Evolutionary conservation across 2,888 invertebrate species (phyloP), one percentile per base, ranked within the genome.

Genomic region (Elegia similella): DNA sequence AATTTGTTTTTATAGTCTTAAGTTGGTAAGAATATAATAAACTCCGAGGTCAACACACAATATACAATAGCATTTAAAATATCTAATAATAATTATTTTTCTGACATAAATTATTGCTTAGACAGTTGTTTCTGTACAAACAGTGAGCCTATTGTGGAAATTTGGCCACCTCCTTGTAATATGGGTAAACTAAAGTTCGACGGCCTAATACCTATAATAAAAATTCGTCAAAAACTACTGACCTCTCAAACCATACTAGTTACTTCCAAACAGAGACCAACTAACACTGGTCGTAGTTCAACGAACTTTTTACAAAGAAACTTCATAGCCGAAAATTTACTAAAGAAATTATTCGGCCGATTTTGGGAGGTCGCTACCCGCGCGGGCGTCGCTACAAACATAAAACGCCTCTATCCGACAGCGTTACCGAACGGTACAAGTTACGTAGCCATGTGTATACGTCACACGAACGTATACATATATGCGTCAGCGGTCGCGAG

Each of bases 401-500:
- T 34, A 42, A 54, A 52, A 57, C 62, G 61, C 67, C 72, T 75
- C 61, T 66, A 76, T 70, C 73, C 66, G 64, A 73, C 60, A 75
- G 75, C 63, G 62, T 78, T 73, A 69, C 65, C 73, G n/a, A 84
- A 84, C 86, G 84, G 84, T 75, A 86, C 62, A 63, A 67, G 68
- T 76, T 78, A 78, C 72, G 73, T 74, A 60, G 59, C 48, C 59
- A 73, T 73, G 61, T 66, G 52, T 65, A 75, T 69, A 80, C 85
- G 85, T 83, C 84, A 84, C 71, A 73, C 72, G 16, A n/a, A 15
- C 47, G n/a, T 42, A 48, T 81, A 75, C 74, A 78, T 73, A 72
- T 74, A 72, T 70, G 77, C 82, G 84, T 82, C 83, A 84, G 75
- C 62, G 75, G 82, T 77, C 79, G 76, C 67, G 79, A 86, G 91